Evolutionary conservation across 2,888 invertebrate species (phyloP), one percentile per base, ranked within the genome.

Genomic region (Tenthredo notha): DNA sequence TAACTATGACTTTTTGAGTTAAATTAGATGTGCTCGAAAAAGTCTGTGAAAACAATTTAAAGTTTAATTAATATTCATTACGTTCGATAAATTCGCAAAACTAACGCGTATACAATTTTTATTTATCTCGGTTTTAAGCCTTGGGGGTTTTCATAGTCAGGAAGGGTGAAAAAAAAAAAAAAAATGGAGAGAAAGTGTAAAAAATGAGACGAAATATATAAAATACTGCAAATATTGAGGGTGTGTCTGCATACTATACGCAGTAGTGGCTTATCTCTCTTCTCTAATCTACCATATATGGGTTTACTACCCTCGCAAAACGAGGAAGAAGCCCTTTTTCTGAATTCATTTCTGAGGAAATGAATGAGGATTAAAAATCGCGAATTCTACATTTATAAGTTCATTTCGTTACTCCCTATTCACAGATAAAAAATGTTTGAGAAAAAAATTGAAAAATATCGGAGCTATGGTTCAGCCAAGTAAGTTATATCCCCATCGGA

Each of bases 31-130:
- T 47, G 3, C 21, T 33, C 33, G 3, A 40, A 72, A 72, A 72
- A 72, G 72, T 72, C 40, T 72, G 33, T 37, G 40, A 10, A 72
- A 72, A 72, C 72, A 37, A 72, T 72, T 72, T 72, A 54, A 40
- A 72, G 40, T 72, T 72, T 37, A 72, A 72, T 72, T 72, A 72
- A 3, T 18, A 72, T 72, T 72, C 40, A n/a, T 61, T 29, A 61
- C 61, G 25, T 25, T 61, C 61, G 21, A 61, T 61, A 25, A 61
- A 61, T 25, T 21, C 25, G 25, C 21, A 61, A 25, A 12, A 10
- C 21, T 61, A 9, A 29, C 61, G 25, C 61, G 25, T 61, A 61
- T 12, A 12, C 2, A 25, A 21, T 61, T 61, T 61, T 61, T 61
- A 29, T 61, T 29, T 29, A 61, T 61, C 3, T 21, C 12, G 4